phyloP scores from a whole-genome alignment of 1,140 invertebrate genomes.

The Frieseomelitta varia region DNA sequence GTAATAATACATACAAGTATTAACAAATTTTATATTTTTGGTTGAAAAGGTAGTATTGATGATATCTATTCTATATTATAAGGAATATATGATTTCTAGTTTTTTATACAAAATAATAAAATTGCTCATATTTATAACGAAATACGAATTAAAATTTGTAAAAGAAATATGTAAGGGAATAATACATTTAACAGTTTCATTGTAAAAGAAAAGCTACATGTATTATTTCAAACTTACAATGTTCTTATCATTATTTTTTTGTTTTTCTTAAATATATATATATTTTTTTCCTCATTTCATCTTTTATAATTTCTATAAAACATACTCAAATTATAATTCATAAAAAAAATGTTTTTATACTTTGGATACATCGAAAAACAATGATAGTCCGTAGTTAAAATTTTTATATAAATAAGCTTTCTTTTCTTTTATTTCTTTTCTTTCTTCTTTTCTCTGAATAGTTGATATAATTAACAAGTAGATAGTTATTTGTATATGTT shows the following conservation, averaged over 20 bases:
- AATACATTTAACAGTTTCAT: slow-evolving; percentile 27
- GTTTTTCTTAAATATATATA: slow-evolving; percentile 38
- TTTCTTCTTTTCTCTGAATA: slow-evolving; percentile 33
- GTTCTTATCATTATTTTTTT: slow-evolving; percentile 20
- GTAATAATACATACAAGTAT: slow-evolving; percentile 76
- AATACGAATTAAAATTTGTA: slow-evolving; percentile 9
- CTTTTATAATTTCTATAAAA: slow-evolving; percentile 34
- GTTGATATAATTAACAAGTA: slow-evolving; percentile 2
- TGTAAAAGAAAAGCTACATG: not conserved
- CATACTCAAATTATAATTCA: slow-evolving; percentile 43
- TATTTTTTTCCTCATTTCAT: slow-evolving; percentile 21
- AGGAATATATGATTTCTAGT: slow-evolving; percentile 60
- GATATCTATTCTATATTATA: slow-evolving; percentile 58
- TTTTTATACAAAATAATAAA: slow-evolving; percentile 66
- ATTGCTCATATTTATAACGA: slow-evolving; percentile 56
- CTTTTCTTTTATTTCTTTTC: slow-evolving; percentile 34
- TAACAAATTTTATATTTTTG: slow-evolving; percentile 73
- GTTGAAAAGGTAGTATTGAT: slow-evolving; percentile 62
- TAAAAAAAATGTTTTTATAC: slow-evolving; percentile 47
- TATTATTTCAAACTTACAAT: slow-evolving; percentile 20
- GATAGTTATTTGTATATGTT: slow-evolving; percentile 33
- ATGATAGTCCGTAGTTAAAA: slow-evolving; percentile 49
- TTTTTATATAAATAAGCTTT: slow-evolving; percentile 55
- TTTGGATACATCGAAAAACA: slow-evolving; percentile 51
- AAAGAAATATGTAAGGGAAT: slow-evolving; percentile 18